Percentiles rank a stretch among this genome's conserved stretches.
These are phyloP conservation scores for Deroplatys truncata DNA, from an alignment of 2,888 invertebrate species.

Conservation along the genomic window DNA sequence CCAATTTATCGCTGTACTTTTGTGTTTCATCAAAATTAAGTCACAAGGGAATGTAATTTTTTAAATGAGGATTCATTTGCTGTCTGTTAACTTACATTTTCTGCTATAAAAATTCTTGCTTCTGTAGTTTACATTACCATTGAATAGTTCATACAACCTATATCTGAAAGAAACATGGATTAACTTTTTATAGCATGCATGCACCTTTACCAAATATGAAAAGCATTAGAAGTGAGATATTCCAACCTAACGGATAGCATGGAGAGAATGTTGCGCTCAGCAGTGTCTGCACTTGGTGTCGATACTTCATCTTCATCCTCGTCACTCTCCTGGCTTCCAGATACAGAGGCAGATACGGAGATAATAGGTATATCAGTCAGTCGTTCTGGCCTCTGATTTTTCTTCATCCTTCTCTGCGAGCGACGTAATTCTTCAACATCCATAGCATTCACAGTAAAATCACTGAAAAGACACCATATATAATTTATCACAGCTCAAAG, in stretches of 20 bases:
- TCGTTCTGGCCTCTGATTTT: slow-evolving; percentile 49
- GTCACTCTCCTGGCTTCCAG: slow-evolving; percentile 66
- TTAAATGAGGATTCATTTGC: no score
- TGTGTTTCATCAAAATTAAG: not conserved
- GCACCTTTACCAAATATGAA: not conserved
- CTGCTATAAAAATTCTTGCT: no score
- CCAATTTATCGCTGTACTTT: not conserved
- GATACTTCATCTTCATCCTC: slow-evolving; percentile 67
- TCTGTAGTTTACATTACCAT: no score
- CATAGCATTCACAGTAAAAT: slow-evolving; percentile 85
- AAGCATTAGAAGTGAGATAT: not conserved
- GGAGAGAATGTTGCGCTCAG: slow-evolving; percentile 68
- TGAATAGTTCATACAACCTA: no score
- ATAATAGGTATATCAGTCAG: slow-evolving; percentile 40
- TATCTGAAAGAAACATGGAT: no score
- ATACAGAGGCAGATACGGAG: slow-evolving; percentile 44
- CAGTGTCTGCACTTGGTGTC: slow-evolving; percentile 77
- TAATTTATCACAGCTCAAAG: not conserved
- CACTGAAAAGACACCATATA: slow-evolving; percentile 48
- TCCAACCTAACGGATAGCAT: slow-evolving; percentile 73
- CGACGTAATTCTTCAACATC: slow-evolving; percentile 78
- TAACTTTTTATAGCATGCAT: not conserved
- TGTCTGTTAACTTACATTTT: no score
- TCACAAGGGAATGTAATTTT: no score
- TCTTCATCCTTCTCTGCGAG: slow-evolving; percentile 65